Conservation (phyloP, 2,113 vertebrate species). For the Opisthocomus hoazin region DNA sequence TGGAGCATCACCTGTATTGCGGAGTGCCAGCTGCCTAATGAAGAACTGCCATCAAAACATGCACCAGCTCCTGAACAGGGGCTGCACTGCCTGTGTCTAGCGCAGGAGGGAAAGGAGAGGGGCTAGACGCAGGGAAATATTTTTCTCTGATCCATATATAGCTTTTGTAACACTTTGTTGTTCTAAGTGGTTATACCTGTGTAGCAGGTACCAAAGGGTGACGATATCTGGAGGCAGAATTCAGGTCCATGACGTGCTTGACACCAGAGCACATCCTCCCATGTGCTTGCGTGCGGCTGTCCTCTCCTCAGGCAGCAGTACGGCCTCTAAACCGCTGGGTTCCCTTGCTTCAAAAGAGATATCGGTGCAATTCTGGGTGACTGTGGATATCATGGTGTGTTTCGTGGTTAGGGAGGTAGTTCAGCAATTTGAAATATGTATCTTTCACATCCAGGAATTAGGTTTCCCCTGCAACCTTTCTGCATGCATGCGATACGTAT, state of each 20-base stretch:
- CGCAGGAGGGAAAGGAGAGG: not conserved
- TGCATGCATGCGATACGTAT: not conserved
- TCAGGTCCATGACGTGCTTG: not conserved
- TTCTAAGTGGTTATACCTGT: not conserved
- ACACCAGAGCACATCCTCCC: not conserved
- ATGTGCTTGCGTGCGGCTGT: accelerated
- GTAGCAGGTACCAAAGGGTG: not conserved
- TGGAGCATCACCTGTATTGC: not conserved
- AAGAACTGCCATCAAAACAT: not conserved
- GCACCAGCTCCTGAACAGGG: not conserved
- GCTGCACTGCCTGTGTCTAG: not conserved
- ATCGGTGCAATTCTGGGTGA: not conserved
- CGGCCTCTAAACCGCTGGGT: accelerated
- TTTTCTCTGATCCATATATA: not conserved
- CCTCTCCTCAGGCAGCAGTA: accelerated
- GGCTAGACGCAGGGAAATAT: not conserved
- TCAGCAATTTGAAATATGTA: not conserved
- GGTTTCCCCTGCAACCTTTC: not conserved
- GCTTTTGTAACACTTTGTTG: not conserved
- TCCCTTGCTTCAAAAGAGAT: not conserved
- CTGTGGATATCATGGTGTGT: not conserved
- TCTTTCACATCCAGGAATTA: not conserved
- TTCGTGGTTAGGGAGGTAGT: not conserved
- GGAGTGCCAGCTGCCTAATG: not conserved
- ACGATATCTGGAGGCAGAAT: not conserved